These are phyloP conservation scores for Eurystomus glaucurus DNA, from an alignment of 2,797 vertebrate genomes.

Conservation along the genomic window DNA sequence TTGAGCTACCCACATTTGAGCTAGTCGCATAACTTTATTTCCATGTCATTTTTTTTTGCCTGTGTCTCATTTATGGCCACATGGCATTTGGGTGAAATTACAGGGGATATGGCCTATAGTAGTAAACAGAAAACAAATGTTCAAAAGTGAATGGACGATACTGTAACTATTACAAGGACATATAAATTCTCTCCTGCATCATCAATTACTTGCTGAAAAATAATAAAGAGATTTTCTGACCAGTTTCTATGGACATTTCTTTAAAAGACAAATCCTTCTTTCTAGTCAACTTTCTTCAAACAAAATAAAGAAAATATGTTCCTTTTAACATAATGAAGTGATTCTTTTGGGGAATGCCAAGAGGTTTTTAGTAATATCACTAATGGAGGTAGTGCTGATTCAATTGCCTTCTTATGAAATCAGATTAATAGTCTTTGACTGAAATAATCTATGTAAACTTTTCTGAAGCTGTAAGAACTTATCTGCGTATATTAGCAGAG, in stretches of 20 bases:
- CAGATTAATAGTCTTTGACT: background rate
- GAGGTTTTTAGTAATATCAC: background rate
- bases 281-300: no score
- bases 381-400: background rate
- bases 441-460: background rate
- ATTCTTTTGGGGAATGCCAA: background rate
- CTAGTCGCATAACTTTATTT: background rate
- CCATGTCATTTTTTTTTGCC: background rate
- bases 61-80: background rate
- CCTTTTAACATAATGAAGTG: slow-evolving; percentile 19
- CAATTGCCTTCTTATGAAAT: background rate
- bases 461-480: background rate
- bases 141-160: background rate
- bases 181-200: background rate
- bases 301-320: background rate
- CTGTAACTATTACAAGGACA: background rate
- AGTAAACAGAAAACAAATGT: background rate
- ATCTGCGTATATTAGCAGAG: background rate
- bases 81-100: background rate
- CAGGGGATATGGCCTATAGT: background rate
- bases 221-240: background rate
- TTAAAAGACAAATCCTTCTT: background rate
- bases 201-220: background rate
- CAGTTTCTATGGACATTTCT: background rate
- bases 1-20: slow-evolving; percentile 3